Percentiles rank a stretch among this genome's conserved stretches.
Evolutionary conservation across 2,113 vertebrate species (phyloP).

Genomic region (Silurus meridionalis): DNA sequence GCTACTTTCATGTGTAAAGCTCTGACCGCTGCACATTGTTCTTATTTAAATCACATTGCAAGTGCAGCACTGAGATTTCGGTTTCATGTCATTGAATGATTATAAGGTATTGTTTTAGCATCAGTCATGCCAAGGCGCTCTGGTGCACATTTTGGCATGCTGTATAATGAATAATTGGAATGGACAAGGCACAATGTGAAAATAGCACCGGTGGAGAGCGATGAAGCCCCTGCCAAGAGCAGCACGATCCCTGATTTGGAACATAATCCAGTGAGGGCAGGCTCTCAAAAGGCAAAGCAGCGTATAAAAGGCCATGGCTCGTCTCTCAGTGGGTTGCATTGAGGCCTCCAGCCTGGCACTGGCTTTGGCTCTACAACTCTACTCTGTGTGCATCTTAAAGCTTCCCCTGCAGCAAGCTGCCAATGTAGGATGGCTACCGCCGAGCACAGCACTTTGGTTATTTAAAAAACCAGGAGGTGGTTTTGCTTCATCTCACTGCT

Average conservation of each 20-base stretch:
- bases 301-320: conserved; percentile 41
- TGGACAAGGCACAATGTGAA: conserved; percentile 49
- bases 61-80: conserved; percentile 60
- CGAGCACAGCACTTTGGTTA: conserved; percentile 56
- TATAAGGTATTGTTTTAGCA: conserved; percentile 68
- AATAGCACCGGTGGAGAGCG: conserved; percentile 50
- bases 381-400: conserved; percentile 56
- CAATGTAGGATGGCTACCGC: conserved; percentile 55
- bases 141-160: conserved; percentile 60
- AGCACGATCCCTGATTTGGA: conserved; percentile 57
- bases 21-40: conserved; percentile 57
- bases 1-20: conserved; percentile 52
- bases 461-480: conserved; percentile 57
- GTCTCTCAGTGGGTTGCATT: conserved; percentile 50
- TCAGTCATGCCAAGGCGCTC: conserved; percentile 60
- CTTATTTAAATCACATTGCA: conserved; percentile 64
- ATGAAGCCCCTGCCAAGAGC: conserved; percentile 40
- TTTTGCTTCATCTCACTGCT: conserved; percentile 58
- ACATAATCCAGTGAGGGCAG: conserved; percentile 56
- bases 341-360: conserved; percentile 54
- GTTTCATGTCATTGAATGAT: conserved; percentile 69
- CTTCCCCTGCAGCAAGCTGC: conserved; percentile 47
- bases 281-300: conserved; percentile 61
- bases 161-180: conserved; percentile 62
- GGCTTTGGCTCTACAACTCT: conserved; percentile 42